Evolutionary conservation across 2,113 vertebrate species (phyloP), one percentile per base, ranked within the genome.

Genomic region (Paraplagusia blochii): DNA sequence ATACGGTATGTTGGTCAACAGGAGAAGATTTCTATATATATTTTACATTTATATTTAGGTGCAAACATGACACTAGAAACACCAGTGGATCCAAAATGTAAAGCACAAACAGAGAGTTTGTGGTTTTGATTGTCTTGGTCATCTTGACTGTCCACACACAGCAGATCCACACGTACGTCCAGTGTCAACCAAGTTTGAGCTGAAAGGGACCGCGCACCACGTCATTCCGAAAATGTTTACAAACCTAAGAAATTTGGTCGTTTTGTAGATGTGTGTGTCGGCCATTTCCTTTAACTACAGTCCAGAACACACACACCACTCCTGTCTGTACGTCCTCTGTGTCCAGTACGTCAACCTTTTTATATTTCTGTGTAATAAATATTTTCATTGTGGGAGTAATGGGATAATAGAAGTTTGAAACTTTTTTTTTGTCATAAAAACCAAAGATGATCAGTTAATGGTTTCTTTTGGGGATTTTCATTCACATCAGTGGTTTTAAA

Each of bases 371-470:
- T 54, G 36, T 48, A 38, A 9, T 33, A 13, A 61, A 13, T 69
- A 5, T 65, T 40, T 69, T 61, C 14, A 54, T 72, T 1, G 51
- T 46, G 11, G 29, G 46, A 56, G 44, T 4, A 29, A 29, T 4
- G 38, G 38, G 12, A 66, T 49, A 78, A 10, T 18, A 36, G 80
- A 72, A 71, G 74, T 74, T 60, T 74, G 15, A 68, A 53, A 9
- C 44, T 51, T 33, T 45, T 44, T 44, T 9, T 12, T 6, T 50
- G 46, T 65, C 50, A 42, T 50, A 72, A 60, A 63, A 66, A 38
- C 66, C 79, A 87, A 84, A 82, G 62, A 73, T 55, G 0, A 49
- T 42, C 33, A 39, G 50, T 18, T 39, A 40, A 52, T 49, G 18
- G 14, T 40, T 51, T 53, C 57, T 6, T 67, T 12, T 61, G 44